Base-by-base conservation (phyloP, 2,113 vertebrate genomes). In the Lichenostomus cassidix region DNA sequence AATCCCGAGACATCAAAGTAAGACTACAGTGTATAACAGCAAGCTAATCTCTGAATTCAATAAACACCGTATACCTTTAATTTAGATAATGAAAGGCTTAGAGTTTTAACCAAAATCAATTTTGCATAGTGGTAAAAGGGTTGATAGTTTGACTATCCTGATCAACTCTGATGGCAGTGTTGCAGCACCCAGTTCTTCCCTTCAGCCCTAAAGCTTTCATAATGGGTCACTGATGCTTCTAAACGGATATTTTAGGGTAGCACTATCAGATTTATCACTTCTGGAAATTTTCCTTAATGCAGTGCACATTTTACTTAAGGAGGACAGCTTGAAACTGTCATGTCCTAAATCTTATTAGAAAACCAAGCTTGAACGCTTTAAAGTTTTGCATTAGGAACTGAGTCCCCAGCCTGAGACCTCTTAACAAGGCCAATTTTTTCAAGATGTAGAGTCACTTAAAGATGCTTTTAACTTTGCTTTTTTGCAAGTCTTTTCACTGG, bases 31-130 rank as follows among this genome's bases (percentile, higher is more conserved):
- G 56, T 77, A 28, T 67, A 94, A 70, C 39, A 90, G 77, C 44
- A 58, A 78, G 75, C 64, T 92, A 81, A 92, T 94, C 60, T 95
- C 73, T 11, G 47, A 73, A 88, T 81, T 89, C 44, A 87, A 91
- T 84, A 96, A 92, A 89, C 64, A 89, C 39, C 41, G 29, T 78
- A 64, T 90, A 78, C 62, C 95, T 97, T 75, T 91, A 96, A 94
- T 96, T 96, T 92, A 90, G 97, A 91, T 96, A 94, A 97, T 94
- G 92, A 94, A 93, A 78, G 81, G 50, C 90, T 74, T 87, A 89
- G 31, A 21, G 24, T 87, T 91, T 92, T 79, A 92, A 94, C 55
- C 62, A 63, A 37, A 50, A 53, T 56, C 91, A 47, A 39, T 81
- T 92, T 67, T 86, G 29, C 42, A 27, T 28, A 85, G 70, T 39